These are phyloP conservation scores for Ceratina calcarata DNA, from an alignment of 1,140 invertebrate species.

Conservation along the genomic window DNA sequence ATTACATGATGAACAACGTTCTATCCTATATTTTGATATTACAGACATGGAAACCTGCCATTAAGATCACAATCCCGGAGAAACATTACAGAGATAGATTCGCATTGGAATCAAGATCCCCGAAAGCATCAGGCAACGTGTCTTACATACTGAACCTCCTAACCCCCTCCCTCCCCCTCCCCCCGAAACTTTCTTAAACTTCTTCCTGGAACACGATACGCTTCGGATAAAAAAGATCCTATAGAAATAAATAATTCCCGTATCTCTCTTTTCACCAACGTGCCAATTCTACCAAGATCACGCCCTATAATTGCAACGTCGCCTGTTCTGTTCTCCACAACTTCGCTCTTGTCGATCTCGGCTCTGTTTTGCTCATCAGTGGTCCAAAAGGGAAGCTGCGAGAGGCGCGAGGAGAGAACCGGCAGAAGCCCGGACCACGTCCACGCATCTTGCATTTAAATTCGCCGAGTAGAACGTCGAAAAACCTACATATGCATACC, in stretches of 20 bases:
- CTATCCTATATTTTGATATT: conserved; percentile 5
- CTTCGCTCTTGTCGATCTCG: no score
- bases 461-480: conserved; percentile 22
- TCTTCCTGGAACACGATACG: conserved; percentile 37
- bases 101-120: conserved; percentile 25
- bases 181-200: conserved; percentile 3
- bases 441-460: conserved; percentile 58
- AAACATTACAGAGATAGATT: conserved; percentile 1
- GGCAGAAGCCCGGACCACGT: conserved; percentile 30
- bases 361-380: no score
- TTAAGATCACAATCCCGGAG: conserved; percentile 15
- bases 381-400: neutral
- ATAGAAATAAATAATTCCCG: neutral
- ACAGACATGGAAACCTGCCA: neutral
- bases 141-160: conserved; percentile 25
- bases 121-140: conserved; percentile 6
- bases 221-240: neutral
- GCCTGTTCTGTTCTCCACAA: no score
- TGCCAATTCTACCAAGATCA: neutral
- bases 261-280: neutral
- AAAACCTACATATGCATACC: conserved; percentile 44
- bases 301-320: neutral
- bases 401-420: conserved; percentile 37
- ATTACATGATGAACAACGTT: neutral
- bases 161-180: no score